A percentile compares a stretch with the other conserved stretches of the same genome.
Conservation (phyloP, 1,140 invertebrate genomes). For the Drosophila novamexicana region DNA sequence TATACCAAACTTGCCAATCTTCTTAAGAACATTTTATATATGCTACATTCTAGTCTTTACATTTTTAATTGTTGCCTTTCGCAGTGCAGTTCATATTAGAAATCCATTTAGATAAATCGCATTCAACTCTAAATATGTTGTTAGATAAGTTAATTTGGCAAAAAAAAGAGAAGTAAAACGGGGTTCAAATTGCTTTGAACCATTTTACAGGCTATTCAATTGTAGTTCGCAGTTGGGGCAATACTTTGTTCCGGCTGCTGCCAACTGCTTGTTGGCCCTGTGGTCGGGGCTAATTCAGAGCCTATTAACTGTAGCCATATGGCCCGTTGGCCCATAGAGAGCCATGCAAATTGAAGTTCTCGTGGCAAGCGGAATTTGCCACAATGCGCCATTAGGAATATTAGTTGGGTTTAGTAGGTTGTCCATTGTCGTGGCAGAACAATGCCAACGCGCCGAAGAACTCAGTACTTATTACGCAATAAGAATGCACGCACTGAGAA, state of each 20-base stretch:
- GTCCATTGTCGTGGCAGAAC: slow-evolving; percentile 40
- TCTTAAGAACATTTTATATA: no score
- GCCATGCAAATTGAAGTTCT: slow-evolving; percentile 46
- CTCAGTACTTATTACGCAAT: slow-evolving; percentile 45
- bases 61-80: background rate
- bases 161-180: background rate
- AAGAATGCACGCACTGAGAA: slow-evolving; percentile 14
- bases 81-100: background rate
- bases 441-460: slow-evolving; percentile 29
- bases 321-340: slow-evolving; percentile 24
- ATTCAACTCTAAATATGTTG: slow-evolving; percentile 2
- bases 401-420: slow-evolving; percentile 32
- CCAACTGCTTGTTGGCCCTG: background rate
- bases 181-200: slow-evolving; percentile 9
- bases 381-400: slow-evolving; percentile 44
- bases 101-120: background rate
- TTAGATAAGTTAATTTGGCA: slow-evolving; percentile 6
- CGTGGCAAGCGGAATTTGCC: slow-evolving; percentile 27
- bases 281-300: slow-evolving; percentile 10
- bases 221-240: background rate
- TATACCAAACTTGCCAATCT: no score
- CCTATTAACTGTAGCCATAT: slow-evolving; percentile 35
- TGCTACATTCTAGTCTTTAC: no score
- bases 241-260: slow-evolving; percentile 32
- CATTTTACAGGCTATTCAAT: slow-evolving; percentile 2